These are phyloP conservation scores for Epistrophe eligans DNA, from an alignment of 2,888 invertebrate species.

Conservation along the genomic window DNA sequence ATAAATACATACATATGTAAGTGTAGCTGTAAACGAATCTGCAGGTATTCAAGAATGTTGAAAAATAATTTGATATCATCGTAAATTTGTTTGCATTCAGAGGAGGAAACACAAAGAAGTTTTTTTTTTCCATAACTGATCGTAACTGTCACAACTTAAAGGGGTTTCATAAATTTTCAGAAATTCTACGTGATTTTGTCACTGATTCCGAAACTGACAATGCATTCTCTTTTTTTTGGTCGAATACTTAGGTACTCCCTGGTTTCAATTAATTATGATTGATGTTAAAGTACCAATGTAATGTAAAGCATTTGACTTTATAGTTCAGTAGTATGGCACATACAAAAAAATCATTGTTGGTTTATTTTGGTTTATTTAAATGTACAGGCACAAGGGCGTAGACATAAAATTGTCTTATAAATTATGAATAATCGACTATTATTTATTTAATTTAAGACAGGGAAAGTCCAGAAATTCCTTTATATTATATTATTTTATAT, in stretches of 20 bases:
- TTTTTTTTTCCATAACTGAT: neutral
- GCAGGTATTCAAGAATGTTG: conserved; percentile 5
- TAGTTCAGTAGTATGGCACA: no score
- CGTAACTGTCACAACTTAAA: neutral
- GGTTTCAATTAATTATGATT: neutral
- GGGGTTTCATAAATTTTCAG: conserved; percentile 8
- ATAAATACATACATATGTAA: neutral
- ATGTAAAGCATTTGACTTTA: no score
- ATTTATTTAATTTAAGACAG: no score
- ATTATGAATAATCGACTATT: no score
- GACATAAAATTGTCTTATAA: no score
- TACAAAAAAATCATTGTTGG: no score
- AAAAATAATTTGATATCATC: conserved; percentile 12
- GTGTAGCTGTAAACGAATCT: conserved; percentile 8
- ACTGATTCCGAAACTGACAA: neutral
- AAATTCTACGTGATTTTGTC: conserved; percentile 20
- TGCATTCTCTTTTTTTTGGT: neutral
- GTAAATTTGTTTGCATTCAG: neutral
- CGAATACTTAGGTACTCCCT: neutral
- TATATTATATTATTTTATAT: no score
- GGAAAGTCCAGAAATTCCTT: no score
- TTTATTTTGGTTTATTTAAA: no score
- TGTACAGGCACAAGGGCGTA: no score
- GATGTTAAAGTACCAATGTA: neutral
- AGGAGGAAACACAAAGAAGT: neutral